Evolutionary conservation across 2,888 invertebrate genomes (phyloP).

Genomic region (Tipula helvola): DNA sequence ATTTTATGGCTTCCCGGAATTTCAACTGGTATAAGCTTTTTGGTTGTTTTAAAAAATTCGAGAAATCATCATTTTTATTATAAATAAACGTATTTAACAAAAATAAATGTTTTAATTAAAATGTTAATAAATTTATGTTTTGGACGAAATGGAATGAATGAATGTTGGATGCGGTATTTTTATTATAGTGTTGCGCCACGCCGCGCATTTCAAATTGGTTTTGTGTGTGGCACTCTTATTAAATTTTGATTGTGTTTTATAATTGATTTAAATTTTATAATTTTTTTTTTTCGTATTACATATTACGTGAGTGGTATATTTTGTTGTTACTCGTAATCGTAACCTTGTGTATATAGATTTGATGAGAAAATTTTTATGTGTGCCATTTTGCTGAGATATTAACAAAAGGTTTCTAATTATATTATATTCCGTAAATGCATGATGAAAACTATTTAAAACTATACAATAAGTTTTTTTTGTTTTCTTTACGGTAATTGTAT

Average conservation of each 20-base stretch:
- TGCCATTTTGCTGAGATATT: neutral
- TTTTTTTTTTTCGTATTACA: neutral
- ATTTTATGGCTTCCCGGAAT: conserved; percentile 56
- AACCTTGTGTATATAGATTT: neutral
- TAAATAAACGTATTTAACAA: neutral
- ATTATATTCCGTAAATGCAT: neutral
- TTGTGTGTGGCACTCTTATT: neutral
- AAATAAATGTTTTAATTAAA: neutral
- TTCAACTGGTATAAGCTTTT: conserved; percentile 68
- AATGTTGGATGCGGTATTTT: neutral
- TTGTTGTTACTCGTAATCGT: neutral
- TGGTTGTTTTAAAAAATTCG: conserved; percentile 17
- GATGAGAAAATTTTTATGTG: neutral
- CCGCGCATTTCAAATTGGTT: neutral
- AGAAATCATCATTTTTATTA: neutral
- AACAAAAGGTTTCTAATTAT: neutral
- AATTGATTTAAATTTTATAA: neutral
- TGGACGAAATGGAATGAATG: conserved; percentile 5
- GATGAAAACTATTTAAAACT: neutral
- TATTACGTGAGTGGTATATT: neutral
- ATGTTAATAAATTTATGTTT: conserved; percentile 4
- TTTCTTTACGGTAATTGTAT: neutral
- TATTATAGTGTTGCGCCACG: neutral
- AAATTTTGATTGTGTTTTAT: neutral
- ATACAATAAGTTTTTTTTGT: neutral